Evolutionary conservation across 2,797 vertebrate genomes (phyloP).

Genomic region (Peromyscus nudipes): DNA sequence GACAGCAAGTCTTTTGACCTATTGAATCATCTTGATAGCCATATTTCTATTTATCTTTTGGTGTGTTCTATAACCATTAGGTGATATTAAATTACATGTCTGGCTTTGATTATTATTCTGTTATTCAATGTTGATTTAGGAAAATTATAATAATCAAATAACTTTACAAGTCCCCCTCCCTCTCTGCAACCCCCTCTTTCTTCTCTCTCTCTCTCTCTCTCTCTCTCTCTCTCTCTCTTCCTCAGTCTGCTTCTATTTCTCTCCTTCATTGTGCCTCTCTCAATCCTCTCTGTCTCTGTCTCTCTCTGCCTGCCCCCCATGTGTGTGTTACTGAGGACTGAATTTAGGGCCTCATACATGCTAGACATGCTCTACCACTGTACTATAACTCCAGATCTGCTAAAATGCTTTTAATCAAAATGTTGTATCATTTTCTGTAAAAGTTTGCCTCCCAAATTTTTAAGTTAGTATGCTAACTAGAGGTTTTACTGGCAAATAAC

Average conservation of each 20-base stretch:
- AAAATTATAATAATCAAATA: conserved; percentile 42
- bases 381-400: not conserved
- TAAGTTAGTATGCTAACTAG: conserved; percentile 12
- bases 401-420: not conserved
- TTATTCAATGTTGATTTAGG: not conserved
- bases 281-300: not conserved
- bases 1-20: not conserved
- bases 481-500: not conserved
- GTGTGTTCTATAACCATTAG: not conserved
- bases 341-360: not conserved
- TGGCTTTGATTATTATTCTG: not conserved
- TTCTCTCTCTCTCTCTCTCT: not conserved
- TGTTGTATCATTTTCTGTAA: conserved; percentile 12
- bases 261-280: not conserved
- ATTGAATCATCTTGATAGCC: not conserved
- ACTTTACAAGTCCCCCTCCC: not conserved
- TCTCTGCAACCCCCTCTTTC: not conserved
- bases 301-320: not conserved
- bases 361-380: not conserved
- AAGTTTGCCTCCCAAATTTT: not conserved
- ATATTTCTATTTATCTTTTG: not conserved
- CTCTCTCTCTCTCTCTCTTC: not conserved
- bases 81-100: not conserved
- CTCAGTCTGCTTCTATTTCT: not conserved
- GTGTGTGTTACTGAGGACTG: not conserved